Evolutionary conservation across 2,888 invertebrate species (phyloP).

Genomic region (Drosophila fungiperda): DNA sequence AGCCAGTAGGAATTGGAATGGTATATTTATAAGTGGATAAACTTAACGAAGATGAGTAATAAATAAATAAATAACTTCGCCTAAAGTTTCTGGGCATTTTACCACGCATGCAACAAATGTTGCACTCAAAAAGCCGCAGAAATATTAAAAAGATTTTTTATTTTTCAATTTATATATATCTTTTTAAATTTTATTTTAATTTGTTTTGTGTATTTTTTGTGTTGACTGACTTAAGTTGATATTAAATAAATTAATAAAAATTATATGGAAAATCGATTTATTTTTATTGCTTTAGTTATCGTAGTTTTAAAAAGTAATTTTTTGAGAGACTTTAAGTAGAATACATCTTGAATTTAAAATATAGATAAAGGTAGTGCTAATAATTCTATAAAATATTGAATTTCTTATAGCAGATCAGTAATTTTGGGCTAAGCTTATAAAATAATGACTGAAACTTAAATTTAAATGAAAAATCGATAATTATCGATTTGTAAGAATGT

Average conservation of each 20-base stretch:
- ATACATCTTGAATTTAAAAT: neutral
- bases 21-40: neutral
- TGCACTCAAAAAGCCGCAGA: too few relatives aligned
- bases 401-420: too few relatives aligned
- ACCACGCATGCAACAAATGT: too few relatives aligned
- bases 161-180: too few relatives aligned
- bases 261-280: neutral
- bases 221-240: too few relatives aligned
- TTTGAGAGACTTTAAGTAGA: neutral
- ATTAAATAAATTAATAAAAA: too few relatives aligned
- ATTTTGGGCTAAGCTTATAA: too few relatives aligned
- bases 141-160: too few relatives aligned
- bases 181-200: too few relatives aligned
- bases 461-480: neutral
- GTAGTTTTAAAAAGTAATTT: neutral
- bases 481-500: neutral
- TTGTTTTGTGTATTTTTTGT: too few relatives aligned
- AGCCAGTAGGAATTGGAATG: neutral
- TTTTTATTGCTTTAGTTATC: neutral
- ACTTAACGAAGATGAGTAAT: neutral
- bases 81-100: neutral
- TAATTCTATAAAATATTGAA: neutral
- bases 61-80: neutral
- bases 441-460: neutral
- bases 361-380: too few relatives aligned